Conservation (phyloP, 2,888 invertebrate species). For the Epinotia ramella region DNA sequence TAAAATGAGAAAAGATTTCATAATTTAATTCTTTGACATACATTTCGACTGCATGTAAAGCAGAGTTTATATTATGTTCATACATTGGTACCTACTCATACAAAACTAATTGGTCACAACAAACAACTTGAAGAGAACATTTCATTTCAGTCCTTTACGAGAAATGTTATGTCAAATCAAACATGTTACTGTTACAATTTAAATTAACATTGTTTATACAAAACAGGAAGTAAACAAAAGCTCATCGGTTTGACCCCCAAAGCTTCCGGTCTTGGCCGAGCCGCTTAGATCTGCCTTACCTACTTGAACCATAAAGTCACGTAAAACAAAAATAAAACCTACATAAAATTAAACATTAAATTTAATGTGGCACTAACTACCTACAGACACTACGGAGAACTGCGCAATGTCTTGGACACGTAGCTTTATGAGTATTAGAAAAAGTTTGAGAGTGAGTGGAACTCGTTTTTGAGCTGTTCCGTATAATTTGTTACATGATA, state of each 20-base stretch:
- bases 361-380: slow-evolving; percentile 47
- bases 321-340: slow-evolving; percentile 47
- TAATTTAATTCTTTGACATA: too few species aligned
- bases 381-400: slow-evolving; percentile 38
- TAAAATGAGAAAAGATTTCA: too few species aligned
- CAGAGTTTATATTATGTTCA: too few species aligned
- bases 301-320: slow-evolving; percentile 38
- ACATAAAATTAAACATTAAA: slow-evolving; percentile 50
- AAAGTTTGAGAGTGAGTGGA: not conserved
- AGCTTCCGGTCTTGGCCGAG: slow-evolving; percentile 31
- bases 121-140: not conserved
- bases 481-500: not conserved
- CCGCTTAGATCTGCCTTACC: slow-evolving; percentile 45
- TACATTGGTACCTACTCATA: too few species aligned
- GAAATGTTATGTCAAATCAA: not conserved
- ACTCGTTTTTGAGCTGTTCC: not conserved
- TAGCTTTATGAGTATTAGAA: slow-evolving; percentile 15
- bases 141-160: not conserved
- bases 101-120: too few species aligned
- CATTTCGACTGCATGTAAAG: too few species aligned
- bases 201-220: not conserved
- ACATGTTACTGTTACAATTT: not conserved
- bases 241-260: slow-evolving; percentile 33
- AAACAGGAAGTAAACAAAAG: slow-evolving; percentile 29
- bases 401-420: slow-evolving; percentile 40